phyloP scores from a whole-genome alignment of 2,113 vertebrate species.

The Centropristis striata region DNA sequence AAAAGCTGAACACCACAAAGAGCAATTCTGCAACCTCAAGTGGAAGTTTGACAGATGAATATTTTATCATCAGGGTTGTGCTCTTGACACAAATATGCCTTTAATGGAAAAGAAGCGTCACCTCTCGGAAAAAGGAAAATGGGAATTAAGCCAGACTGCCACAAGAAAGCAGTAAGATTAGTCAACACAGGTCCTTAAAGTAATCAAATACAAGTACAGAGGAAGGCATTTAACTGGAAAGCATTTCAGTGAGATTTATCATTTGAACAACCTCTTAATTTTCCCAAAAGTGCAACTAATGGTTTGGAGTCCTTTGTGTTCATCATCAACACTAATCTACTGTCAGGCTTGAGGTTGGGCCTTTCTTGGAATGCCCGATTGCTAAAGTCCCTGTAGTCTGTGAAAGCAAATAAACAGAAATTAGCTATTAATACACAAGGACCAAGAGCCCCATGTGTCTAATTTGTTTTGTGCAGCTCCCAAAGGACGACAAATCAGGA shows the following conservation, averaged over 20 bases:
- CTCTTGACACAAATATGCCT: conserved; percentile 24
- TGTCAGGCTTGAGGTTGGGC: conserved; percentile 2
- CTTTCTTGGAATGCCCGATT: conserved; percentile 1
- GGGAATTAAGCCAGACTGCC: not conserved
- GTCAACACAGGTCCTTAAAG: not conserved
- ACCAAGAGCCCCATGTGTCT: conserved; percentile 15
- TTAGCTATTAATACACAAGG: conserved; percentile 14
- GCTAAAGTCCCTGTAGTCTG: not conserved
- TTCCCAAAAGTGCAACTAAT: not conserved
- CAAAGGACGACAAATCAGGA: conserved; percentile 6
- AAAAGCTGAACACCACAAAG: conserved; percentile 35
- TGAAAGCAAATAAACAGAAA: conserved; percentile 35
- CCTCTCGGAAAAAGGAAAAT: conserved; percentile 5
- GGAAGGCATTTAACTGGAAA: not conserved
- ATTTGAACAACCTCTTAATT: conserved; percentile 5
- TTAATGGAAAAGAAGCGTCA: conserved; percentile 19
- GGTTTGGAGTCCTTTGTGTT: not conserved
- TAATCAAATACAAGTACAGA: not conserved
- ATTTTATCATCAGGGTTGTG: conserved; percentile 24
- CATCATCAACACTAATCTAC: not conserved
- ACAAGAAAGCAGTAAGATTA: not conserved
- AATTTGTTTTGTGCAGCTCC: conserved; percentile 17
- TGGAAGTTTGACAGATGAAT: conserved; percentile 43
- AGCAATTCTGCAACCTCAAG: conserved; percentile 29
- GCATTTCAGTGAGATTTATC: conserved; percentile 2